Conservation (phyloP, 2,113 vertebrate genomes). For the Bubo bubo region DNA sequence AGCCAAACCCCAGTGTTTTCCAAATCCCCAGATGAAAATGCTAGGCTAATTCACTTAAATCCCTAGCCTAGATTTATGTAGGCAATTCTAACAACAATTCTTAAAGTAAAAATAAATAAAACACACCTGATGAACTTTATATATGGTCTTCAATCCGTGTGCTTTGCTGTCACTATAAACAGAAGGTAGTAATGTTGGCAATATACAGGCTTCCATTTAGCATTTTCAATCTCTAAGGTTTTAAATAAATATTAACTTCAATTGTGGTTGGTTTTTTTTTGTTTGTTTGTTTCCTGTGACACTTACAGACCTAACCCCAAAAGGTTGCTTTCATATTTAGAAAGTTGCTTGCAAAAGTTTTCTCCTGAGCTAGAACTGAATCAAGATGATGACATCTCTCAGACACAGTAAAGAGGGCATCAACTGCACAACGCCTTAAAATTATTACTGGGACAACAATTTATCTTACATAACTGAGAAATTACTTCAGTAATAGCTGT, state of each 20-base stretch:
- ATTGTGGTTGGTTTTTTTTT: neutral
- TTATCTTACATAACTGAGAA: conserved; percentile 9
- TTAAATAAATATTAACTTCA: neutral
- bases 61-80: neutral
- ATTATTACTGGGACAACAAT: conserved; percentile 1
- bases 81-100: neutral
- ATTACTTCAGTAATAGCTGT: neutral
- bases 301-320: neutral
- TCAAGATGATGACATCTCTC: neutral
- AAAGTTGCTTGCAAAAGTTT: neutral
- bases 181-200: neutral
- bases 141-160: neutral
- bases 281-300: neutral
- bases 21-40: neutral
- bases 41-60: neutral
- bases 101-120: conserved; percentile 9
- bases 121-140: neutral
- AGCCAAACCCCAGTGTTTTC: neutral
- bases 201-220: neutral
- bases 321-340: neutral
- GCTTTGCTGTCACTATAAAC: neutral
- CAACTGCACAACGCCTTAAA: neutral
- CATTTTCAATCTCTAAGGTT: neutral
- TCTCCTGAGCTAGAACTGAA: neutral
- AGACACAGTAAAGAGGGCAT: neutral